These are phyloP conservation scores for Lutjanus argentimaculatus DNA, from an alignment of 2,797 vertebrate species.

Conservation along the genomic window DNA sequence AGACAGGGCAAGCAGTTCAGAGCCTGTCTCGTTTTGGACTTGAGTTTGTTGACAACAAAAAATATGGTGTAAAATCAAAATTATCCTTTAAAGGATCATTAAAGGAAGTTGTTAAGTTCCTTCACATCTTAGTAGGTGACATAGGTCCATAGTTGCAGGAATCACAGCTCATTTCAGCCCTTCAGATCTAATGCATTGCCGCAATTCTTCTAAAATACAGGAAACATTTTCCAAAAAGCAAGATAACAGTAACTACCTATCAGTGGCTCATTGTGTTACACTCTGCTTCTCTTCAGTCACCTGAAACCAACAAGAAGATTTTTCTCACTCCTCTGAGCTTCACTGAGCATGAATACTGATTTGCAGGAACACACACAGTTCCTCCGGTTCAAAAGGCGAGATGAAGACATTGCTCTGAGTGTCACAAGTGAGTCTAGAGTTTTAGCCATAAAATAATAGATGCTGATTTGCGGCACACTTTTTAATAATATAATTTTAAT, in stretches of 20 bases:
- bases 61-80: background rate
- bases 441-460: background rate
- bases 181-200: background rate
- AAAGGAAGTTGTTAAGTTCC: background rate
- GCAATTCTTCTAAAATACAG: background rate
- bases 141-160: background rate
- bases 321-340: constrained; percentile 21
- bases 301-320: constrained; percentile 34
- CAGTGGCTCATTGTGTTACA: background rate
- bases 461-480: background rate
- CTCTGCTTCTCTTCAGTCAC: constrained; percentile 24
- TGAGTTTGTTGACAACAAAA: background rate
- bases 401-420: background rate
- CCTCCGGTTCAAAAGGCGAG: constrained; percentile 8
- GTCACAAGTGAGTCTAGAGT: background rate
- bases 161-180: constrained; percentile 1
- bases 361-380: constrained; percentile 11
- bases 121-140: background rate
- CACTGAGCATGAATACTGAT: background rate
- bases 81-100: background rate
- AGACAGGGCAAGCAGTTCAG: background rate
- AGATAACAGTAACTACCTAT: constrained; percentile 10
- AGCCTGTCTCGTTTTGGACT: too few species aligned
- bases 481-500: background rate
- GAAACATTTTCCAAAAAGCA: background rate